Percentiles rank a stretch among this genome's conserved stretches.
phyloP scores from a whole-genome alignment of 1,140 invertebrate genomes.

The Pararge aegeria region DNA sequence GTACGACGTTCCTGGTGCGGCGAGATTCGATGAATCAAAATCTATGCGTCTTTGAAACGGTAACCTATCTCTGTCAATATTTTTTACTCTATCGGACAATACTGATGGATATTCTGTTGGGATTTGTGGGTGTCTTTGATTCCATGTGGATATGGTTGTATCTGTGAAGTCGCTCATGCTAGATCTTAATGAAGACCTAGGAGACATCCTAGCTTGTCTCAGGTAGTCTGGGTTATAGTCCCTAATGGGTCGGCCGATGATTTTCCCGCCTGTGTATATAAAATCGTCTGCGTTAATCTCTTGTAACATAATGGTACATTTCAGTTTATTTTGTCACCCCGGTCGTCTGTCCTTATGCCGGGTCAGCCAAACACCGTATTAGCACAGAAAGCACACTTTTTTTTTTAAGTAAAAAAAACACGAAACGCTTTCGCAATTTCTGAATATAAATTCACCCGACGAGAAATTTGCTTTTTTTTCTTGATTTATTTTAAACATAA shows the following conservation, averaged over 20 bases:
- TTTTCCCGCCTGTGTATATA: constrained; percentile 56
- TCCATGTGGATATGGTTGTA: constrained; percentile 72
- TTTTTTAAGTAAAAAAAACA: constrained; percentile 4
- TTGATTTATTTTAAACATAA: background rate
- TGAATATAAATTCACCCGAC: too few relatives aligned
- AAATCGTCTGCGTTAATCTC: constrained; percentile 43
- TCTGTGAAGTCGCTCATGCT: constrained; percentile 74
- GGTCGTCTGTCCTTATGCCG: constrained; percentile 39
- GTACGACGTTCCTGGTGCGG: constrained; percentile 52
- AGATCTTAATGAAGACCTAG: constrained; percentile 69
- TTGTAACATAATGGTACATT: constrained; percentile 56
- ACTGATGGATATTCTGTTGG: constrained; percentile 66
- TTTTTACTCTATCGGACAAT: constrained; percentile 62
- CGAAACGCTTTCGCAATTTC: background rate
- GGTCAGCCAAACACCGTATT: constrained; percentile 49
- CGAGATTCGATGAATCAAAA: constrained; percentile 60
- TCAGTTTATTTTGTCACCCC: constrained; percentile 71
- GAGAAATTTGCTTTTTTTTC: too few relatives aligned
- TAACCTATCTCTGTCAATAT: constrained; percentile 51
- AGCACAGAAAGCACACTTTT: constrained; percentile 49
- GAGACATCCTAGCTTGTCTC: constrained; percentile 57
- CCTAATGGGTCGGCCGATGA: constrained; percentile 66
- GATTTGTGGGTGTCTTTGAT: constrained; percentile 52
- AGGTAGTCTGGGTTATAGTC: constrained; percentile 70
- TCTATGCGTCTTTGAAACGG: constrained; percentile 60